Base-by-base conservation (phyloP, 2,888 invertebrate species). In the Disparrhopalites patrizii region DNA sequence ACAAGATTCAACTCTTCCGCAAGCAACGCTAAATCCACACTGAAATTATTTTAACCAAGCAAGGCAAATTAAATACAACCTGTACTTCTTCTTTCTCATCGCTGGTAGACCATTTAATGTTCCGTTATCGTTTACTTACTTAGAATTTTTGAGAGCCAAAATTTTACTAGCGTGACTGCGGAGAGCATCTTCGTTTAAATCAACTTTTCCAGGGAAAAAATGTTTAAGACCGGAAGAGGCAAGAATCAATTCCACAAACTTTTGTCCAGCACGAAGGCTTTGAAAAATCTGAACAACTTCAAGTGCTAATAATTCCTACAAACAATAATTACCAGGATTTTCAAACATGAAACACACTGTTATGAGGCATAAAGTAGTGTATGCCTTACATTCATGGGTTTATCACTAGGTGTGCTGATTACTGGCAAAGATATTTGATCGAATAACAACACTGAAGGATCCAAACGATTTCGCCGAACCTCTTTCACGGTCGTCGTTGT, bases 391-490 rank as follows among this genome's bases (percentile, higher is more conserved):
- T 64, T 70, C 40, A 75, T 52, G 8, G 73, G 68, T 54, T 71
- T 70, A 57, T 69, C 71, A 23, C 65, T 25, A 5, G 73, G 72
- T n/a, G 73, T 71, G 60, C 73, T 75, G 36, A 74, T 62, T 36
- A 75, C 67, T 1, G 75, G 73, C 51, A 75, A 52, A 1, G 73
- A 69, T 31, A 75, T 73, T 62, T 75, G 75, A 36, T 75, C 75
- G 57, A 67, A 73, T 1, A 75, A 47, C 8, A 75, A 65, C 1
- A 74, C 66, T 10, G 75, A 69, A n/a, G 75, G 73, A 63, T 75
- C 75, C 56, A 75, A 65, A 50, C 75, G 70, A 38, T 69, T 73
- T 28, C 75, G 70, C 20, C 75, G 72, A 38, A 73, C 69, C 58
- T 75, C 73, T 8, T 71, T 70, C 3, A 67, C 68, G 10, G 68